Base-by-base conservation (phyloP, 2,113 vertebrate genomes). In the Clarias macrocephalus region DNA sequence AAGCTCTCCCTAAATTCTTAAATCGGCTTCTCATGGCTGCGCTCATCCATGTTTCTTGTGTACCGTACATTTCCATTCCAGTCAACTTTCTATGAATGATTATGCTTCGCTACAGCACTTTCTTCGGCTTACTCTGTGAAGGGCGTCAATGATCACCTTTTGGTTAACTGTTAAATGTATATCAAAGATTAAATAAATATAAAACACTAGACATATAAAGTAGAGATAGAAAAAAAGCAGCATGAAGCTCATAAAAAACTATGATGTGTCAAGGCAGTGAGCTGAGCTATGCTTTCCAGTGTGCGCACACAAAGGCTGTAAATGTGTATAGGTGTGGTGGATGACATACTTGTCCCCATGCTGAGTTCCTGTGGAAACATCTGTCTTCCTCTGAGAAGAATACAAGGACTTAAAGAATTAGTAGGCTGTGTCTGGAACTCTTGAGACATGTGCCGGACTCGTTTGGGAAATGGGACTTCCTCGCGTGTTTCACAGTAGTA, bases 321-420 rank as follows among this genome's bases (percentile, higher is more conserved):
- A 76, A 76, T 76, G 73, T 52, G 73, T 76, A 76, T 75, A 77
- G 25, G 30, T 83, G 30, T 65, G 28, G 72, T 59, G 30, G 42
- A 57, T 59, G 28, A 77, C 63, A 81, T 56, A 33, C 77, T 54
- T 33, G 60, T 21, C 48, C 52, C 15, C 72, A 56, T 84, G 60
- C 72, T 37, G 73, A 76, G 66, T 80, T 88, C 88, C 89, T 62
- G 79, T 73, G 83, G 84, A 90, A 88, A 85, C 87, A 88, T 90
- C 89, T 90, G 87, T 85, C 56, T 85, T 88, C 86, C 83, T 88
- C 66, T 82, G 80, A 30, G 68, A 82, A 30, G 82, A 56, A 83
- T 21, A 15, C 66, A 84, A 19, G 5, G 19, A 72, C 54, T 57
- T 80, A 30, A 72, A 79, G 84, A 85, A 63, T 54, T 79, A 85